A percentile compares a stretch with the other conserved stretches of the same genome.
phyloP scores from a whole-genome alignment of 2,797 vertebrate genomes.

The Schizothorax lantsangensis region DNA sequence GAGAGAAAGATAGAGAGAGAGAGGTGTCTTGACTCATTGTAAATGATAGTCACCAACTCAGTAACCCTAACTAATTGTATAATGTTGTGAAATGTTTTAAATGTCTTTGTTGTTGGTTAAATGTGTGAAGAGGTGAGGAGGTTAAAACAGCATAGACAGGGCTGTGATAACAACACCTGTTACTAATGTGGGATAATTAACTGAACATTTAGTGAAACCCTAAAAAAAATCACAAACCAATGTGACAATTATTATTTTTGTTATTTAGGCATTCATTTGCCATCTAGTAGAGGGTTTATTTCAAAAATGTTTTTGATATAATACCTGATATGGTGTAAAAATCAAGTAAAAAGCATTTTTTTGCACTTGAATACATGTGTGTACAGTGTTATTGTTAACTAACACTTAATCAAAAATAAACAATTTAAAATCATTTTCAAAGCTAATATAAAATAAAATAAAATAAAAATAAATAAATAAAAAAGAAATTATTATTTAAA shows the following conservation, averaged over 20 bases:
- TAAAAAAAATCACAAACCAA: not conserved
- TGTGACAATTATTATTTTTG: not conserved
- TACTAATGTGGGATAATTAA: not conserved
- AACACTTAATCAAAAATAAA: not conserved
- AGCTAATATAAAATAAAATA: not conserved
- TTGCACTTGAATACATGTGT: not conserved
- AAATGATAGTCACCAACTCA: conserved; percentile 43
- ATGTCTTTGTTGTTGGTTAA: conserved; percentile 19
- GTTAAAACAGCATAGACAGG: not conserved
- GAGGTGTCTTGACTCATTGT: conserved; percentile 47
- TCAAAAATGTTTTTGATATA: not conserved
- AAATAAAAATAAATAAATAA: too few species aligned
- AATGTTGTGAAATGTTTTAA: conserved; percentile 20
- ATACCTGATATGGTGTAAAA: not conserved
- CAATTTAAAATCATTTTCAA: not conserved
- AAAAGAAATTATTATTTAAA: too few species aligned
- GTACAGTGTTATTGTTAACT: not conserved
- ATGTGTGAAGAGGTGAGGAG: conserved; percentile 25
- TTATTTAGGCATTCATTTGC: not conserved
- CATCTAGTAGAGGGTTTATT: not conserved
- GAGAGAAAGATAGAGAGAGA: conserved; percentile 4
- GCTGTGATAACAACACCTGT: not conserved
- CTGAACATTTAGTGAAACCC: not conserved
- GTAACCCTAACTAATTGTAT: conserved; percentile 39
- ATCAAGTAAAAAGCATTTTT: not conserved